Evolutionary conservation across 1,140 invertebrate species (phyloP).

Genomic region (Lasaia peninsularis): DNA sequence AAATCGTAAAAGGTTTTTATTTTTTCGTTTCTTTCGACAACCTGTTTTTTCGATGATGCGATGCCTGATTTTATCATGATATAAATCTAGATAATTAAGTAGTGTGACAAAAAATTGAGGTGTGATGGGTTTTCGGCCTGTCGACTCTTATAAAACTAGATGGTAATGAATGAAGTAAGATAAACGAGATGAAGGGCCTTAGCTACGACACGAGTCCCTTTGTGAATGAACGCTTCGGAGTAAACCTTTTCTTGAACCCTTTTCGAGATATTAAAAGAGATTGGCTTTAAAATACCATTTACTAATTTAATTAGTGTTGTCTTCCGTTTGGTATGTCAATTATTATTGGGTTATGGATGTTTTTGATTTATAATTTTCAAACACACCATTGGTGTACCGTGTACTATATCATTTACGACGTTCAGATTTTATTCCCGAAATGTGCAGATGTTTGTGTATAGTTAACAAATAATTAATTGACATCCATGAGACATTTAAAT

Average conservation of each 20-base stretch:
- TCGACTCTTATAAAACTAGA: constrained; percentile 71
- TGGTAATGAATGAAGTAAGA: constrained; percentile 74
- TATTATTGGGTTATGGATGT: not conserved
- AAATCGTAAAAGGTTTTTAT: constrained; percentile 37
- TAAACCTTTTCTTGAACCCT: constrained; percentile 2
- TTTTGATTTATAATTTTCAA: too few relatives aligned
- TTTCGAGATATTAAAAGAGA: not conserved
- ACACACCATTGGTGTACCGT: too few relatives aligned
- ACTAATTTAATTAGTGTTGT: not conserved
- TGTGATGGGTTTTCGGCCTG: constrained; percentile 67
- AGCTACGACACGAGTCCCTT: constrained; percentile 30
- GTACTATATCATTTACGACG: too few relatives aligned
- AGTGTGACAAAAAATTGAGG: constrained; percentile 74
- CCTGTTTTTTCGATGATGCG: constrained; percentile 46
- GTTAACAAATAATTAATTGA: too few relatives aligned
- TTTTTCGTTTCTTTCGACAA: constrained; percentile 49
- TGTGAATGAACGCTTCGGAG: not conserved
- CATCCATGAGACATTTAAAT: too few relatives aligned
- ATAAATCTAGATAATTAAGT: constrained; percentile 75
- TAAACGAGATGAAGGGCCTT: constrained; percentile 52
- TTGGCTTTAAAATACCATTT: not conserved
- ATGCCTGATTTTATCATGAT: constrained; percentile 67
- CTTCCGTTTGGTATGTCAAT: not conserved
- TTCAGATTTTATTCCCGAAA: too few relatives aligned
- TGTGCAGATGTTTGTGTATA: too few relatives aligned